A percentile compares a stretch with the other conserved stretches of the same genome.
Evolutionary conservation across 2,113 vertebrate species (phyloP).

Genomic region (Bambusicola thoracicus): DNA sequence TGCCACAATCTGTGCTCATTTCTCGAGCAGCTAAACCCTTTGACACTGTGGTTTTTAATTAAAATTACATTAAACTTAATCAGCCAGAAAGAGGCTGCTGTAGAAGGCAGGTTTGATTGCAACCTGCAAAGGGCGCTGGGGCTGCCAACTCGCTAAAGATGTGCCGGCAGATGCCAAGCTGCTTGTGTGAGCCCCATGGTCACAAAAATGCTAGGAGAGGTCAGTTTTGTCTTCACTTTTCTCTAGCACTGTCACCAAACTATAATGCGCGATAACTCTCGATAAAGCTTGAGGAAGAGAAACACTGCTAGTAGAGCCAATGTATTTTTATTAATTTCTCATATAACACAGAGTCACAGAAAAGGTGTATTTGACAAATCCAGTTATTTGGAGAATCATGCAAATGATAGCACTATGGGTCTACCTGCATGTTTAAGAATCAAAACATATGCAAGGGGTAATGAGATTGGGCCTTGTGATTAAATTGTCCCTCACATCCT

Average conservation of each 20-base stretch:
- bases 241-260: slow-evolving; percentile 69
- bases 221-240: slow-evolving; percentile 74
- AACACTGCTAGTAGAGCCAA: neutral
- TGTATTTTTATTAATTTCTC: neutral
- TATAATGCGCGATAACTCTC: slow-evolving; percentile 2
- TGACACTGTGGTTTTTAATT: slow-evolving; percentile 99
- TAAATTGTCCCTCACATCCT: neutral
- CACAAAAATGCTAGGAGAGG: slow-evolving; percentile 74
- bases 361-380: neutral
- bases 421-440: neutral
- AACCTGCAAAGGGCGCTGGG: slow-evolving; percentile 93
- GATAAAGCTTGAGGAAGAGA: slow-evolving; percentile 46
- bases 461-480: neutral
- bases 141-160: slow-evolving; percentile 97
- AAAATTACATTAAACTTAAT: slow-evolving; percentile 99
- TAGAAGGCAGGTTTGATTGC: slow-evolving; percentile 96
- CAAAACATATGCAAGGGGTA: neutral
- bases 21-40: slow-evolving; percentile 99
- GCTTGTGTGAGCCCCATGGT: slow-evolving; percentile 75
- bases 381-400: neutral
- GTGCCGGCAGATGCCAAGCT: slow-evolving; percentile 94
- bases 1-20: slow-evolving; percentile 99
- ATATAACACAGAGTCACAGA: neutral
- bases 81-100: slow-evolving; percentile 96
- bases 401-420: neutral